These are phyloP conservation scores for Sebastes minor DNA, from an alignment of 2,797 vertebrate species.

Conservation along the genomic window DNA sequence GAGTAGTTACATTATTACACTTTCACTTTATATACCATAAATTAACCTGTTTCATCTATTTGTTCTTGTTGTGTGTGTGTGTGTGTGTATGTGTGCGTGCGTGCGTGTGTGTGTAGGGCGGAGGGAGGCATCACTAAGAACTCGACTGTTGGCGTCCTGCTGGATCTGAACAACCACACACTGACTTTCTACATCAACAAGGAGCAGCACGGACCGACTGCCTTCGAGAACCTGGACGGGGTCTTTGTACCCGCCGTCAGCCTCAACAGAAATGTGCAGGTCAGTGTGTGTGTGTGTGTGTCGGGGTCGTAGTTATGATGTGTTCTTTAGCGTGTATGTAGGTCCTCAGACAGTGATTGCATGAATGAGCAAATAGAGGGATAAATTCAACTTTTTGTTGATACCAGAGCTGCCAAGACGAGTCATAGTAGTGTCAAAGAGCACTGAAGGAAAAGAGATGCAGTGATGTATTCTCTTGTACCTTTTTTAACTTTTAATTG, in stretches of 20 bases:
- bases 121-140: conserved; percentile 96
- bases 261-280: conserved; percentile 98
- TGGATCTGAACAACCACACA: conserved; percentile 93
- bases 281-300: conserved; percentile 49
- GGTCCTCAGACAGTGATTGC: background rate
- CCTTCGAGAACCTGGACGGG: conserved; percentile 93
- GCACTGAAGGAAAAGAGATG: background rate
- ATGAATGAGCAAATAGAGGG: background rate
- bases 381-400: background rate
- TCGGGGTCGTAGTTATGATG: background rate
- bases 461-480: background rate
- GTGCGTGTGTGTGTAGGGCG: conserved; percentile 81
- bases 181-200: conserved; percentile 96
- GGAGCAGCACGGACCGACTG: conserved; percentile 94
- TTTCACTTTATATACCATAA: background rate
- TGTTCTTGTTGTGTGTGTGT: conserved; percentile 11
- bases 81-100: conserved; percentile 39
- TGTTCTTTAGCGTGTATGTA: background rate
- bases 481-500: background rate
- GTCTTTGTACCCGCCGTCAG: conserved; percentile 97
- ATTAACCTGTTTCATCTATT: background rate
- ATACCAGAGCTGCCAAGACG: background rate
- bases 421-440: background rate
- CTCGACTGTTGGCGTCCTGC: conserved; percentile 91
- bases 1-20: background rate